Evolutionary conservation across 2,888 invertebrate species (phyloP).

Genomic region (Agrenia bidenticulata): DNA sequence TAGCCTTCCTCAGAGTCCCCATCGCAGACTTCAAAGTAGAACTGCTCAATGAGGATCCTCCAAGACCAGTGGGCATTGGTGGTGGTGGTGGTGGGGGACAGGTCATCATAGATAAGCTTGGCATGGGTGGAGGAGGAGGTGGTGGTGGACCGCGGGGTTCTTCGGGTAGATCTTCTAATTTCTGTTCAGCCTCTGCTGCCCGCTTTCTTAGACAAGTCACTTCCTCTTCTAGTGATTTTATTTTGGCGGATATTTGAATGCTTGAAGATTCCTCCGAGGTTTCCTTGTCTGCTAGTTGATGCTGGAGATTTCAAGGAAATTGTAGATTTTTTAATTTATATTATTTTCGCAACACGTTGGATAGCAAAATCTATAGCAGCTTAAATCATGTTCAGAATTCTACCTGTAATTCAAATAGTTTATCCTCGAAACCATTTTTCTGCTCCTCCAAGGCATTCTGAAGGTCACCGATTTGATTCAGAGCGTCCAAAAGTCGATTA

Average conservation of each 20-base stretch:
- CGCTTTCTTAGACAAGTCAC: constrained; percentile 27
- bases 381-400: neutral
- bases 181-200: constrained; percentile 45
- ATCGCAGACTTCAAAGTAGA: constrained; percentile 34
- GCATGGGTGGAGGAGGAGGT: constrained; percentile 32
- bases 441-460: constrained; percentile 49
- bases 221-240: constrained; percentile 45
- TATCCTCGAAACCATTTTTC: constrained; percentile 39
- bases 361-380: neutral
- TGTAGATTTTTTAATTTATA: neutral
- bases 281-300: constrained; percentile 40
- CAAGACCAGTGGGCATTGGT: constrained; percentile 19
- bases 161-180: constrained; percentile 34
- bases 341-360: neutral
- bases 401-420: constrained; percentile 39
- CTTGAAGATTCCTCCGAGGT: constrained; percentile 35
- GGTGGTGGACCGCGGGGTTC: neutral
- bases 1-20: constrained; percentile 28
- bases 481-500: constrained; percentile 41
- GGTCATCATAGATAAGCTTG: constrained; percentile 33
- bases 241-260: constrained; percentile 39
- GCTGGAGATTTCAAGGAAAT: constrained; percentile 29
- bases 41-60: constrained; percentile 21
- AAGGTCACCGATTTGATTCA: constrained; percentile 48
- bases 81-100: constrained; percentile 40